Base-by-base conservation (phyloP, 2,113 vertebrate genomes). In the Leucosticte australis region DNA sequence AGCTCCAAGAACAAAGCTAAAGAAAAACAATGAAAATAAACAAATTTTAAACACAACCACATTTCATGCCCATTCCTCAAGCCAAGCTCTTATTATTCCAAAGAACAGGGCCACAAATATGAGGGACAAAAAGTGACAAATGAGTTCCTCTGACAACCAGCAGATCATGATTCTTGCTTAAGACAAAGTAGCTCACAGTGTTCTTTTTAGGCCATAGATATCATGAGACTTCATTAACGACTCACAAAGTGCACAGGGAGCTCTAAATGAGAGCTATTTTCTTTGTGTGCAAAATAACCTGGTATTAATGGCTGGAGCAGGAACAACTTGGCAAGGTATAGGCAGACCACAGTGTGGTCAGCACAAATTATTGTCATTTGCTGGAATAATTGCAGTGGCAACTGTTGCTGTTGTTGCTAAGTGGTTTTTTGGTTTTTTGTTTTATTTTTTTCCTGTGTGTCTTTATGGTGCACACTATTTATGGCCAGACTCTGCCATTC, bases 11-110 rank as follows among this genome's bases (percentile, higher is more conserved):
- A 95, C 95, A 97, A 95, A 95, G 95, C 83, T 95, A 95, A 95
- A 94, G 92, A 94, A 97, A 97, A 96, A 92, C 80, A 95, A 93
- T 90, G 94, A 97, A 97, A 96, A 96, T 93, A 97, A 97, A 96
- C 92, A 96, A 77, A 65, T 83, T 96, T 86, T 96, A 97, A 97
- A 90, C 88, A 91, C 81, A 97, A 95, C 86, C 92, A 95, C 95
- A 97, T 97, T 97, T 97, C 83, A 93, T 80, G 91, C 82, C 86
- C 79, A 62, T 93, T 95, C 63, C 78, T 91, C 64, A 56, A 93
- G 84, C 90, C 94, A 95, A 95, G 18, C 31, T 69, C 89, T 87
- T 92, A 80, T 95, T 97, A 94, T 95, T 95, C 65, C 79, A 83
- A 76, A 82, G 93, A 96, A 86, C 20, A 0, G 76, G 90, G 83